phyloP scores from a whole-genome alignment of 2,113 vertebrate genomes.

The Montifringilla adamsi region DNA sequence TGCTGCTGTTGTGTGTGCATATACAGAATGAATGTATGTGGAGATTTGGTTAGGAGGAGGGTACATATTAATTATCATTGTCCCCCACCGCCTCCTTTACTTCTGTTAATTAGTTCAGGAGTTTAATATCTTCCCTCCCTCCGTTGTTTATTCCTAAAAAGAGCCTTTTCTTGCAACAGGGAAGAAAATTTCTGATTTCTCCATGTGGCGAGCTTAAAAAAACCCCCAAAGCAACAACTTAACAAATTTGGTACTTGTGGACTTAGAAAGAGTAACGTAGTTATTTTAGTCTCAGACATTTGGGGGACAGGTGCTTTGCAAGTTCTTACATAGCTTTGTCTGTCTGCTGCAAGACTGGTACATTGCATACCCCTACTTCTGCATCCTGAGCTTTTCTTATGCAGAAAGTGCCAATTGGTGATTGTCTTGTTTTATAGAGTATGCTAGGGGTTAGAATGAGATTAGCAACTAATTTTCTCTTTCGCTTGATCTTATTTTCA shows the following conservation, averaged over 20 bases:
- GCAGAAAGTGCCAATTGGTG: neutral
- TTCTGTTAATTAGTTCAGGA: constrained; percentile 78
- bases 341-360: neutral
- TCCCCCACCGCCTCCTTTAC: constrained; percentile 62
- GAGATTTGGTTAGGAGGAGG: constrained; percentile 73
- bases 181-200: constrained; percentile 50
- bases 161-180: constrained; percentile 24
- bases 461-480: constrained; percentile 40
- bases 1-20: constrained; percentile 83
- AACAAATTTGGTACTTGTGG: constrained; percentile 30
- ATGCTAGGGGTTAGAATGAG: constrained; percentile 35
- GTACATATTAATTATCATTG: constrained; percentile 79
- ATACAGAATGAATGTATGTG: constrained; percentile 79
- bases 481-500: constrained; percentile 22
- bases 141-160: constrained; percentile 56
- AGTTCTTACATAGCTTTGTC: constrained; percentile 20
- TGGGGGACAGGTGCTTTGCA: constrained; percentile 33
- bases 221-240: neutral
- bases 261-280: neutral
- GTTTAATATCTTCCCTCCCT: constrained; percentile 73
- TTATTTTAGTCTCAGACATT: constrained; percentile 13
- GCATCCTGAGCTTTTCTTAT: constrained; percentile 23
- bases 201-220: neutral
- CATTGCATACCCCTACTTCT: neutral
- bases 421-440: neutral